Base-by-base conservation (phyloP, 2,797 vertebrate species). In the Notolabrus celidotus region DNA sequence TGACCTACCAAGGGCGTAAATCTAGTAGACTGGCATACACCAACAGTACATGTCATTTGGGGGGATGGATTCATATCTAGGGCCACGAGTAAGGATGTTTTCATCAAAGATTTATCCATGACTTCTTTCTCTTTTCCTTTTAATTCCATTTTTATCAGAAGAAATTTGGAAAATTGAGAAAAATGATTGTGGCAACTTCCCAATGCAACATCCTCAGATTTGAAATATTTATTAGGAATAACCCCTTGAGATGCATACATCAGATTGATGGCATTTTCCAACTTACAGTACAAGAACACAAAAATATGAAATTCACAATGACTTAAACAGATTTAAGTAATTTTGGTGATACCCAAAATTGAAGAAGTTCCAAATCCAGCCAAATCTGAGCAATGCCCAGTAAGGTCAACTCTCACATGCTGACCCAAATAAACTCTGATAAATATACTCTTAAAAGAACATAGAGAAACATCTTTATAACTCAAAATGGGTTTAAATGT, bases 391-490 rank as follows among this genome's bases (percentile, higher is more conserved):
- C 34, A 72, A 81, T 29, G 39, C 60, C 54, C 17, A 0, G 25
- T 16, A 74, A 34, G 42, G 58, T 73, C 50, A 12, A 7, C n/a
- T 61, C 23, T 60, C 20, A 1, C 58, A 54, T 61, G 73, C 61
- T 54, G 85, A 71, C 56, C 20, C 22, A 46, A 46, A 66, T 47
- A 83, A 87, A 70, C 49, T 10, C 55, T 69, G 53, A 80, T 49
- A 56, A 79, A 85, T 80, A 83, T 64, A 80, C 38, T 76, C 17
- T 54, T 15, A 49, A 58, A n/a, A 67, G 69, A 74, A 73, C 61
- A 67, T 1, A 52, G 27, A 74, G 52, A 25, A 67, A 45, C 27
- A 29, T 41, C 16, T 68, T 52, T 1, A 25, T 31, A 29, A 55
- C 38, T 45, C 51, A 67, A 70, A 75, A 71, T n/a, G 36, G 15